Base-by-base conservation (phyloP, 2,888 invertebrate genomes). In the Thumatha senex region DNA sequence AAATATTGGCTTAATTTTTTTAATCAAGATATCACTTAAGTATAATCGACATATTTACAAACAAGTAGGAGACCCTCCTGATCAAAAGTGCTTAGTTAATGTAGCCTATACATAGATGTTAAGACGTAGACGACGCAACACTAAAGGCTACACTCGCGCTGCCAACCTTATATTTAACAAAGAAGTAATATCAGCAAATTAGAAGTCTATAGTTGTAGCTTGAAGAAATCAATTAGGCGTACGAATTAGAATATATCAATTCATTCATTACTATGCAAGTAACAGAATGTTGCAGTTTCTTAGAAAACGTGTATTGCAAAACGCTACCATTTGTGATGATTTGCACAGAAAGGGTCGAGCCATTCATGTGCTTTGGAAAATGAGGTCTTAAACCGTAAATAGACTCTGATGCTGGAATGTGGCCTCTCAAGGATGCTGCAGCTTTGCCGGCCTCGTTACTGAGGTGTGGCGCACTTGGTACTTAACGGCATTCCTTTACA, bases 391-490 rank as follows among this genome's bases (percentile, higher is more conserved):
- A 79, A 75, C 84, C 77, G 82, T 86, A 88, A 86, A 86, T 80
- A 86, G 86, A 77, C 72, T 79, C 74, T 61, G 72, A 58, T 76
- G 72, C 64, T 64, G 90, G 90, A 89, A 91, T 90, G 90, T 76
- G 84, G 89, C 89, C 87, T 88, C 76, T 89, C 90, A 90, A 90
- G 90, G 91, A 90, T 90, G 90, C 82, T 82, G 87, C 78, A 53
- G 70, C 63, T 67, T 64, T 61, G 72, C 54, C 72, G 79, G 74
- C 85, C 82, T 79, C 85, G 76, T 74, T 74, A 64, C 8, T 43
- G 75, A 87, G 89, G 88, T 84, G 90, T 82, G 90, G 84, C 84
- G 70, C 65, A 64, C 72, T 64, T 58, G 59, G 60, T 53, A 51
- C 52, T 56, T 61, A 74, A 74, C 86, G 63, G 72, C 89, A 90